Conservation (phyloP, 2,888 invertebrate species). For the Nephrotoma guestfalica region DNA sequence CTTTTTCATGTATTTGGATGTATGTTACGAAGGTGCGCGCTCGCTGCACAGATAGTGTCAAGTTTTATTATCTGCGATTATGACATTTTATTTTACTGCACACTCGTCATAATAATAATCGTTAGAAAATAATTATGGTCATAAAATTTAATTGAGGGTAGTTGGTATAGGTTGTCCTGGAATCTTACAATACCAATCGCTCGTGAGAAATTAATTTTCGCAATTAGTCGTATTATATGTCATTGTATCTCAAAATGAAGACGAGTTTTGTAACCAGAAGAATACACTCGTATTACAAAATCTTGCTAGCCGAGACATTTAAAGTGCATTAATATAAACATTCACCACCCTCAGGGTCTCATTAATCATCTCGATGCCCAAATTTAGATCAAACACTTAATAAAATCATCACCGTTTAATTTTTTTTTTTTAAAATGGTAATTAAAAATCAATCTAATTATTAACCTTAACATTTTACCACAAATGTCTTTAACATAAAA, state of each 20-base stretch:
- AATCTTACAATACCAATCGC: not conserved
- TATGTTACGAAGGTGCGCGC: not conserved
- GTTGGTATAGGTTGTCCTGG: not conserved
- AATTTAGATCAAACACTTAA: not conserved
- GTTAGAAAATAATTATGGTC: not conserved
- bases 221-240: no score
- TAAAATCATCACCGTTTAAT: not conserved
- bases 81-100: not conserved
- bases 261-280: not conserved
- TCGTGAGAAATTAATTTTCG: no score
- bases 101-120: not conserved
- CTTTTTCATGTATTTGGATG: no score
- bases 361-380: not conserved
- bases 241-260: no score
- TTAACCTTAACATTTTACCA: not conserved
- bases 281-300: not conserved
- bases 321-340: not conserved
- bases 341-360: not conserved
- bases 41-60: not conserved
- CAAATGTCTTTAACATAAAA: not conserved
- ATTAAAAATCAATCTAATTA: not conserved
- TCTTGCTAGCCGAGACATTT: not conserved
- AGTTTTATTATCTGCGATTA: not conserved
- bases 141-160: not conserved
- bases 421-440: not conserved